A percentile compares a stretch with the other conserved stretches of the same genome.
Evolutionary conservation across 2,113 vertebrate species (phyloP).

Genomic region (Baryphthengus martii): DNA sequence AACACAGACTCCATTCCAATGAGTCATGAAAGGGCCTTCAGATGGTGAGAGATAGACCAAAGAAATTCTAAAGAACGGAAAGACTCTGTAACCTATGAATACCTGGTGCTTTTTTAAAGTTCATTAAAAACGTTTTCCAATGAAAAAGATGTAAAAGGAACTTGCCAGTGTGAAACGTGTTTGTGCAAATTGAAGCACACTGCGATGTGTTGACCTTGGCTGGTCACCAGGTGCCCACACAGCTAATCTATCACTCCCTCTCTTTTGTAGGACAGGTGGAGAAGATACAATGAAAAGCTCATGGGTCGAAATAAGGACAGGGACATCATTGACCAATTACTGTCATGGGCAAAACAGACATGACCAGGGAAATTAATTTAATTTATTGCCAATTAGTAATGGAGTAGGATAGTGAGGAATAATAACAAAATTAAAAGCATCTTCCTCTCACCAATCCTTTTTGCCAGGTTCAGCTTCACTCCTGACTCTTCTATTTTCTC

Average conservation of each 20-base stretch:
- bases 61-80: not conserved
- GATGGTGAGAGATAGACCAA: not conserved
- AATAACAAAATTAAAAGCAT: not conserved
- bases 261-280: not conserved
- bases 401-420: not conserved
- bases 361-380: not conserved
- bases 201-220: not conserved
- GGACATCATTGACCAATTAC: not conserved
- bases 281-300: not conserved
- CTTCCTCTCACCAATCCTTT: not conserved
- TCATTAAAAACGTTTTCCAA: not conserved
- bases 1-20: not conserved
- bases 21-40: not conserved
- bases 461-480: not conserved
- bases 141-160: not conserved
- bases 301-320: not conserved
- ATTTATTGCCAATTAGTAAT: not conserved
- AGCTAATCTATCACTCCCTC: not conserved
- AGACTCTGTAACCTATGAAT: not conserved
- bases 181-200: not conserved
- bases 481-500: not conserved
- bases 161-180: not conserved
- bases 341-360: not conserved
- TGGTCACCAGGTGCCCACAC: not conserved
- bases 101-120: not conserved